Conservation (phyloP, 2,113 vertebrate species). For the Laterallus jamaicensis region DNA sequence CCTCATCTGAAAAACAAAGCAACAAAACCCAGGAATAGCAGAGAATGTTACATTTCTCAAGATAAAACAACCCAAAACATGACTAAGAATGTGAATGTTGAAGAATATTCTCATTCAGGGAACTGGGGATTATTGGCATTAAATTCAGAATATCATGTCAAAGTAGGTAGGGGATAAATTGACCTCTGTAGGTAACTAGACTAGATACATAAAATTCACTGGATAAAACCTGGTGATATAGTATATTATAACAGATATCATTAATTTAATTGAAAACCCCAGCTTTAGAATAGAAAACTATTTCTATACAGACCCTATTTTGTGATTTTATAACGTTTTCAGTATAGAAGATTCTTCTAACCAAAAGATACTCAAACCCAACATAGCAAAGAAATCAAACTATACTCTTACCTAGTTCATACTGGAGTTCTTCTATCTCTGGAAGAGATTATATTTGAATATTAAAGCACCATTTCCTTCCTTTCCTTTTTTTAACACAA, state of each 20-base stretch:
- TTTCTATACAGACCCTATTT: background rate
- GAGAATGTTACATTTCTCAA: background rate
- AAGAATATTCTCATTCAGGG: background rate
- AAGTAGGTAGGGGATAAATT: background rate
- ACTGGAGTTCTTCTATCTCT: background rate
- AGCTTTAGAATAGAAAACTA: background rate
- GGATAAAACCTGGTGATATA: background rate
- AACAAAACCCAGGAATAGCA: background rate
- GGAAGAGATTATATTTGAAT: background rate
- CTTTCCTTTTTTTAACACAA: background rate
- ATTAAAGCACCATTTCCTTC: background rate
- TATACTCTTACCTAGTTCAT: background rate
- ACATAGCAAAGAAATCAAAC: background rate
- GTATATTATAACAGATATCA: background rate
- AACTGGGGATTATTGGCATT: background rate
- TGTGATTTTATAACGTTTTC: background rate
- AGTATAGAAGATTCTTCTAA: background rate
- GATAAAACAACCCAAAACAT: background rate
- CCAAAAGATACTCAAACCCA: background rate
- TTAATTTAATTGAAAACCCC: background rate
- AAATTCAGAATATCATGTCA: background rate
- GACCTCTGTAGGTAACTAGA: background rate
- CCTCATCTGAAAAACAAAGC: background rate
- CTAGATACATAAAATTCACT: background rate
- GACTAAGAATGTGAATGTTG: background rate